Evolutionary conservation across 2,113 vertebrate species (phyloP).

Genomic region (Lophius piscatorius): DNA sequence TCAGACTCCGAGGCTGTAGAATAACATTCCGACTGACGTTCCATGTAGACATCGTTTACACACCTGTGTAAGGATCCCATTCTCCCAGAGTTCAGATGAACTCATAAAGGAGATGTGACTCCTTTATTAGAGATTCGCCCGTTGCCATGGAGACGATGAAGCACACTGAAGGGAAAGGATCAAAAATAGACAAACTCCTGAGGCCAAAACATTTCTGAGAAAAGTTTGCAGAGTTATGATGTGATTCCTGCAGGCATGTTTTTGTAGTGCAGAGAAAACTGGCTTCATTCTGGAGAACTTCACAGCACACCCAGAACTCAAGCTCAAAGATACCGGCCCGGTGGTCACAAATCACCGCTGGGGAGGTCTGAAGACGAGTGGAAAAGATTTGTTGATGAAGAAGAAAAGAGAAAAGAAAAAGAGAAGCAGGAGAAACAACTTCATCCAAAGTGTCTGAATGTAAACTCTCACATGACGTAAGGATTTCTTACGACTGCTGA

Average conservation of each 20-base stretch:
- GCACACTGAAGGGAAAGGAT: slow-evolving; percentile 8
- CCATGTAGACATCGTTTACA: slow-evolving; percentile 60
- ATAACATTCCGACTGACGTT: slow-evolving; percentile 44
- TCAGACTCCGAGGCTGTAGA: slow-evolving; percentile 62
- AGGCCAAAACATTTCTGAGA: slow-evolving; percentile 19
- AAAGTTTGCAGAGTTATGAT: slow-evolving; percentile 14
- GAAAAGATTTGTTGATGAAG: too few species aligned
- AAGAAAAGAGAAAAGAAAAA: too few species aligned
- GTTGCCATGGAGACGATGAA: slow-evolving; percentile 39
- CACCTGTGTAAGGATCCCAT: slow-evolving; percentile 67
- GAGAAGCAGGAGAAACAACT: too few species aligned
- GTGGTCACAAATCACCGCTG: too few species aligned
- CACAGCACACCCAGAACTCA: not conserved
- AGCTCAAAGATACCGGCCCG: too few species aligned
- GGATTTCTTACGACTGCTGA: too few species aligned
- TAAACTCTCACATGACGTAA: too few species aligned
- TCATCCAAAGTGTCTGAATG: too few species aligned
- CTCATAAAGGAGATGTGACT: too few species aligned
- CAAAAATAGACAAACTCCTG: not conserved
- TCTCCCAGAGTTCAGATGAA: slow-evolving; percentile 24
- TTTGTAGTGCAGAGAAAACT: slow-evolving; percentile 28
- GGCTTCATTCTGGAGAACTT: not conserved
- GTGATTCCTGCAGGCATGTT: slow-evolving; percentile 1
- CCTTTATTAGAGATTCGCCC: slow-evolving; percentile 37
- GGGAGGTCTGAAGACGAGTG: too few species aligned